Evolutionary conservation across 1,140 invertebrate species (phyloP).

Genomic region (Drosophila kepulauana): DNA sequence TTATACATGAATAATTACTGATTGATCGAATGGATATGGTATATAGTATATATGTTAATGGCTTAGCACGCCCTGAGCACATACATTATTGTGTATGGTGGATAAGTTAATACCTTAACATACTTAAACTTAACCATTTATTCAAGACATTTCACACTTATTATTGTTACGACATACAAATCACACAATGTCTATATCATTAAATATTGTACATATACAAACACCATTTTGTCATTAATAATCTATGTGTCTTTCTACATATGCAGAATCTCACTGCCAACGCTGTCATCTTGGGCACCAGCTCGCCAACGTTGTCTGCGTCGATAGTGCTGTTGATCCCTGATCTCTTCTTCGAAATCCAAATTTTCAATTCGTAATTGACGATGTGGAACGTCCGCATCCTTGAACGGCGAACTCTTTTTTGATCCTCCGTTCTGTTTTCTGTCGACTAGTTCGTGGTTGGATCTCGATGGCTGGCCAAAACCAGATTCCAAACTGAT

Average conservation of each 20-base stretch:
- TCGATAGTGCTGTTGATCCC: slow-evolving; percentile 2
- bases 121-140: slow-evolving; percentile 16
- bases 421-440: not conserved
- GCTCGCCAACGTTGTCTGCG: not conserved
- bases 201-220: slow-evolving; percentile 4
- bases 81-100: slow-evolving; percentile 17
- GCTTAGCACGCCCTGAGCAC: slow-evolving; percentile 36
- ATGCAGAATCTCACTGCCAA: slow-evolving; percentile 26
- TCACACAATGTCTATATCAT: not conserved
- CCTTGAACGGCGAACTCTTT: not conserved
- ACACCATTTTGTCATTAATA: slow-evolving; percentile 4
- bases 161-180: slow-evolving; percentile 7
- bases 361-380: slow-evolving; percentile 44
- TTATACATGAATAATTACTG: slow-evolving; percentile 10
- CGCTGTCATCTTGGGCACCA: not conserved
- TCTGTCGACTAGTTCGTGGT: not conserved
- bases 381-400: not conserved
- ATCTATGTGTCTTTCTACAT: slow-evolving; percentile 17
- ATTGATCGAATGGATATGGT: slow-evolving; percentile 14
- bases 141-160: not conserved
- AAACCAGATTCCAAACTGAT: slow-evolving; percentile 25
- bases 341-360: slow-evolving; percentile 31
- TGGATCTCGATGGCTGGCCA: not conserved
- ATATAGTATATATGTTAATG: slow-evolving; percentile 21
- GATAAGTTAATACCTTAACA: slow-evolving; percentile 2